Evolutionary conservation across 1,140 invertebrate species (phyloP).

Genomic region (Papilio aristodemus): DNA sequence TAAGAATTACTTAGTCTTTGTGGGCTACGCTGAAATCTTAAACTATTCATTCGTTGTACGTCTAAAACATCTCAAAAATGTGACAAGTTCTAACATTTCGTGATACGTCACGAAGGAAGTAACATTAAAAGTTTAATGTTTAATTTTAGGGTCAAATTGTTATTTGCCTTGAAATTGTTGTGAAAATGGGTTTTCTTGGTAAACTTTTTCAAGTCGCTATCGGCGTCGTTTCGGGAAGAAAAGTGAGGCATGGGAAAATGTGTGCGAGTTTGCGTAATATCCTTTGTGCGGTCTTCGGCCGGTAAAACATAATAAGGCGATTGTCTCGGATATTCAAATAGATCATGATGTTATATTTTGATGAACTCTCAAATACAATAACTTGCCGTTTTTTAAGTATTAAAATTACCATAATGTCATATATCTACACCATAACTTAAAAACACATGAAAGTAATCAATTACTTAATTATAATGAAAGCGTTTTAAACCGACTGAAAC

Average conservation of each 20-base stretch:
- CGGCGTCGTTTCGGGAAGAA: conserved; percentile 1
- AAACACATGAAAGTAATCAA: too few relatives aligned
- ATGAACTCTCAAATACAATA: not conserved
- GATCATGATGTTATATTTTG: conserved; percentile 15
- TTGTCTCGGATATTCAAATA: conserved; percentile 22
- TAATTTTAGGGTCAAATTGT: conserved; percentile 59
- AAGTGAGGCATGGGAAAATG: not conserved
- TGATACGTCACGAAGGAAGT: conserved; percentile 37
- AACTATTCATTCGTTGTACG: too few relatives aligned
- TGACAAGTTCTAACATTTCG: conserved; percentile 40
- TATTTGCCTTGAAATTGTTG: conserved; percentile 58
- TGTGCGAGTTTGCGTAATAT: not conserved
- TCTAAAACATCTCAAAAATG: conserved; percentile 27
- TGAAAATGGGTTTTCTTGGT: conserved; percentile 61
- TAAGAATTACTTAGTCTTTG: too few relatives aligned
- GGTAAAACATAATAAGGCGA: not conserved
- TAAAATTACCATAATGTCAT: too few relatives aligned
- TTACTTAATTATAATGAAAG: not conserved
- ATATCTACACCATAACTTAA: too few relatives aligned
- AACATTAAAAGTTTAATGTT: conserved; percentile 66
- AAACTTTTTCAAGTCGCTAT: conserved; percentile 40
- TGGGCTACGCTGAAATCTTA: too few relatives aligned
- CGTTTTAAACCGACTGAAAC: not conserved
- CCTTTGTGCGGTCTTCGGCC: not conserved
- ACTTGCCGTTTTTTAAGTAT: not conserved